Evolutionary conservation across 2,113 vertebrate species (phyloP), one percentile per base, ranked within the genome.

Genomic region (Ia io): DNA sequence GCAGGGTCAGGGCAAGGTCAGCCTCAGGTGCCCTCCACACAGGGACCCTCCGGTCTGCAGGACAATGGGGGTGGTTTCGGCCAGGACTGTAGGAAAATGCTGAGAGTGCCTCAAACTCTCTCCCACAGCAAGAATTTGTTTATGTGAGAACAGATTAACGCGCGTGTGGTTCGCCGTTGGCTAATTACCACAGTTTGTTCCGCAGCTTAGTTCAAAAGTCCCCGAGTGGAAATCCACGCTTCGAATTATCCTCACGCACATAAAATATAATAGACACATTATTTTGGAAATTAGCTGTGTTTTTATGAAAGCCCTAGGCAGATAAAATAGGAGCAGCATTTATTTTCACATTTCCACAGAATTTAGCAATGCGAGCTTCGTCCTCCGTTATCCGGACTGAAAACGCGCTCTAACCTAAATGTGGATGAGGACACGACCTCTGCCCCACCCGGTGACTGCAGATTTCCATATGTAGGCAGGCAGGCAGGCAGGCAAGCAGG

Each of bases 201-300:
- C 91, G 94, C 63, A 90, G 95, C 84, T 97, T 93, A 95, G 95
- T 97, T 96, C 95, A 92, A 95, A 97, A 96, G 92, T 96, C 95
- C 95, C 97, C 67, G 67, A 96, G 93, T 84, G 96, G 90, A 97
- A 96, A 97, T 94, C 61, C 71, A 79, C 92, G 92, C 51, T 95
- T 96, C 88, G 85, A 95, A 97, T 95, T 86, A 97, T 79, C 96
- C 85, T 85, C 63, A 85, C 28, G 53, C 93, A 96, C 96, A 95
- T 90, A 96, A 96, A 95, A 88, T 96, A 96, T 95, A 97, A 96
- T 95, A 97, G 97, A 97, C 91, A 95, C 32, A 91, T 96, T 96
- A 96, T 95, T 96, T 94, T 95, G 69, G 91, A 97, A 97, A 97
- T 95, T 96, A 97, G 95, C 95, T 96, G 61, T 89, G 79, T 85